Percentiles rank a stretch among this genome's conserved stretches.
Conservation (phyloP, 2,113 vertebrate species). For the Chaetura pelagica region DNA sequence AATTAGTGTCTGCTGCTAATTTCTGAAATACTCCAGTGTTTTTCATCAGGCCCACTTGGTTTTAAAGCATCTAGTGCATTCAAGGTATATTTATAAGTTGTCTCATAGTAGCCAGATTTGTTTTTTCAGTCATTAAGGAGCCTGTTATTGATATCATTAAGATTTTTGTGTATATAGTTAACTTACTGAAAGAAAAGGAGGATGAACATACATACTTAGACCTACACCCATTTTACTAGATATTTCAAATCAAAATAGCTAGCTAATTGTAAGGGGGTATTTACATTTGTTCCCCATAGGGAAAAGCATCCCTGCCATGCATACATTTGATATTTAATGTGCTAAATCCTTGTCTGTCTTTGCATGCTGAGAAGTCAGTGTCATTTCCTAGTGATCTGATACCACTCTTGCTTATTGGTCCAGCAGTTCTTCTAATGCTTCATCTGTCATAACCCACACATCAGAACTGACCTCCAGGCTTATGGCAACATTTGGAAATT, state of each 20-base stretch:
- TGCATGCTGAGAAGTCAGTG: not conserved
- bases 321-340: not conserved
- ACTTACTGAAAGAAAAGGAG: not conserved
- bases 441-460: not conserved
- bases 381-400: not conserved
- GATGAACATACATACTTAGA: not conserved
- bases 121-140: not conserved
- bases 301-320: not conserved
- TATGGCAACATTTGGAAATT: not conserved
- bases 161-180: not conserved
- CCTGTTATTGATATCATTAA: not conserved
- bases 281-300: not conserved
- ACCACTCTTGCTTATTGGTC: not conserved
- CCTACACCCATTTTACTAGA: not conserved
- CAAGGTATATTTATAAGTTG: not conserved
- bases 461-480: slow-evolving; percentile 15
- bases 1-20: not conserved
- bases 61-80: not conserved
- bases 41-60: not conserved
- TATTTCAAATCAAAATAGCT: not conserved
- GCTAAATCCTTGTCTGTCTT: not conserved
- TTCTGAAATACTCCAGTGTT: slow-evolving; percentile 6
- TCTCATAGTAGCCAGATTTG: not conserved
- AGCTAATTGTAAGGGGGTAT: not conserved
- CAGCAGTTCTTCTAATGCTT: slow-evolving; percentile 4